Evolutionary conservation across 2,888 invertebrate species (phyloP).

Genomic region (Dasysyrphus albostriatus): DNA sequence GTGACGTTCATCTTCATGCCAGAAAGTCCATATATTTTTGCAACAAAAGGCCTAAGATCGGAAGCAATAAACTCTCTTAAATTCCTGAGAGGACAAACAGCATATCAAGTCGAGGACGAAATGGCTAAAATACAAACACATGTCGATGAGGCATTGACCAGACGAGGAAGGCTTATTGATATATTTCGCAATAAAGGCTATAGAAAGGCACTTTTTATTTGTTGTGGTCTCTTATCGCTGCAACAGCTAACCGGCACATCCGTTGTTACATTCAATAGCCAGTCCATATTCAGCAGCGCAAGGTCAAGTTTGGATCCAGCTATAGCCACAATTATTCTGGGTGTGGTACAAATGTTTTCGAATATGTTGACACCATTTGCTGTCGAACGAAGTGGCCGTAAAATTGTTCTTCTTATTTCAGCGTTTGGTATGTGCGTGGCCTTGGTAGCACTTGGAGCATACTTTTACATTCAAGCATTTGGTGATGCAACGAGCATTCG

Average conservation of each 20-base stretch:
- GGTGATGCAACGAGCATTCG: slow-evolving; percentile 84
- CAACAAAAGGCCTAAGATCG: slow-evolving; percentile 85
- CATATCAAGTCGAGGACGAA: slow-evolving; percentile 87
- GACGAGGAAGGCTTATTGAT: slow-evolving; percentile 84
- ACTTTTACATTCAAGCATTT: slow-evolving; percentile 86
- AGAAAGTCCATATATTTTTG: slow-evolving; percentile 90
- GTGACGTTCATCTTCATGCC: slow-evolving; percentile 89
- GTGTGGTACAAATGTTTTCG: slow-evolving; percentile 88
- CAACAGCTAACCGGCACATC: slow-evolving; percentile 94
- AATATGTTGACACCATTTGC: slow-evolving; percentile 89
- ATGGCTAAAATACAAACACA: slow-evolving; percentile 86
- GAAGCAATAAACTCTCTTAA: slow-evolving; percentile 88
- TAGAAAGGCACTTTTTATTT: slow-evolving; percentile 90
- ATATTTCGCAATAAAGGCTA: slow-evolving; percentile 88
- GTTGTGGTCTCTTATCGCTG: slow-evolving; percentile 89
- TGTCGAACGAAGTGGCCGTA: slow-evolving; percentile 91
- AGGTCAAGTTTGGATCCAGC: slow-evolving; percentile 86
- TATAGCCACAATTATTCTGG: slow-evolving; percentile 89
- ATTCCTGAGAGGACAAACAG: slow-evolving; percentile 87
- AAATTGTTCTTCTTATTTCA: slow-evolving; percentile 89
- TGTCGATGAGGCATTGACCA: slow-evolving; percentile 83
- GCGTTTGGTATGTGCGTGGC: slow-evolving; percentile 88
- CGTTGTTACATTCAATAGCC: slow-evolving; percentile 91
- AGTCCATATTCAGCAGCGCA: slow-evolving; percentile 88
- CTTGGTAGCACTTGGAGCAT: slow-evolving; percentile 86